phyloP scores from a whole-genome alignment of 2,113 vertebrate species.

The Penelope pileata region DNA sequence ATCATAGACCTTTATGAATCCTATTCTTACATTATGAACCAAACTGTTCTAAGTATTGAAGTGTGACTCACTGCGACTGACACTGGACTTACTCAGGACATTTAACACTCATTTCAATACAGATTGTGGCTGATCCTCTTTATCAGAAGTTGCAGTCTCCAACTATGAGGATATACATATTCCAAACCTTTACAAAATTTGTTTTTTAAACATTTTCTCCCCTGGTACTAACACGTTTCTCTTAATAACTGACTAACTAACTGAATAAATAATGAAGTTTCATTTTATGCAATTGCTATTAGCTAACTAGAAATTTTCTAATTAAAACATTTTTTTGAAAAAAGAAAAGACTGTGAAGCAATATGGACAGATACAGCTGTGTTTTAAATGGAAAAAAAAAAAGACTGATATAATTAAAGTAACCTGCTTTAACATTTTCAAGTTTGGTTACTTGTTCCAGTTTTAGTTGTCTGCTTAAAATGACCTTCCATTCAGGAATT shows the following conservation, averaged over 20 bases:
- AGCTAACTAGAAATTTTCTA: neutral
- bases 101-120: neutral
- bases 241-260: too few species aligned
- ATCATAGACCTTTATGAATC: neutral
- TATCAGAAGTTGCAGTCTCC: neutral
- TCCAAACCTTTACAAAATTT: neutral
- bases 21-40: neutral
- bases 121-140: neutral
- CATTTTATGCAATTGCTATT: neutral
- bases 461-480: neutral
- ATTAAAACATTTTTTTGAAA: neutral
- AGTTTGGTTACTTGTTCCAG: neutral
- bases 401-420: accelerated
- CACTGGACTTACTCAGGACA: neutral
- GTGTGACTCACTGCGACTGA: neutral
- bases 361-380: neutral
- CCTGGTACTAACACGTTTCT: neutral
- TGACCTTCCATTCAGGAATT: neutral
- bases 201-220: neutral
- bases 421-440: neutral
- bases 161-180: neutral
- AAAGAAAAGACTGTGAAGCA: neutral
- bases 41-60: neutral
- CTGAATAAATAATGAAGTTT: too few species aligned
- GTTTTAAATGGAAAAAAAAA: neutral